These are phyloP conservation scores for Charanyca ferruginea DNA, from an alignment of 2,888 invertebrate genomes.

Conservation along the genomic window DNA sequence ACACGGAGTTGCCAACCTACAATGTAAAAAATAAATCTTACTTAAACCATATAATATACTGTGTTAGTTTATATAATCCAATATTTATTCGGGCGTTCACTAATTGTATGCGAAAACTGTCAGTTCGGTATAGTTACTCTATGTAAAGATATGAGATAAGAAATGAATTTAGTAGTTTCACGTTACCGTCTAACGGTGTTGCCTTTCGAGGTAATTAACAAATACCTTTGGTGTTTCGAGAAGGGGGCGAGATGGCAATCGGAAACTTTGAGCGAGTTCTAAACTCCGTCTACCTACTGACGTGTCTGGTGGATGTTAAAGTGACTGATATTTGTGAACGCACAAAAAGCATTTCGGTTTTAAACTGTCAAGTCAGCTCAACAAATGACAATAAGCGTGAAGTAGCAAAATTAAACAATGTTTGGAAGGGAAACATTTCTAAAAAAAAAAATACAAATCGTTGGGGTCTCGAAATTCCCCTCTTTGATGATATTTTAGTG, in stretches of 20 bases:
- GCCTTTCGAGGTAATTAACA: constrained; percentile 71
- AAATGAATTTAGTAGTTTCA: constrained; percentile 69
- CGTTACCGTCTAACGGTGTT: constrained; percentile 70
- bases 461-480: constrained; percentile 53
- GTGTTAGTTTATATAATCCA: constrained; percentile 45
- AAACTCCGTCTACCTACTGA: constrained; percentile 46
- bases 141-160: constrained; percentile 69
- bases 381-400: constrained; percentile 83
- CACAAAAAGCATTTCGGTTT: constrained; percentile 55
- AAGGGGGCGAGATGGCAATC: constrained; percentile 68
- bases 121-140: constrained; percentile 57
- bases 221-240: constrained; percentile 67
- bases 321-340: constrained; percentile 45
- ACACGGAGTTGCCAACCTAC: constrained; percentile 41
- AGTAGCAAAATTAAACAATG: constrained; percentile 81
- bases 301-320: constrained; percentile 46
- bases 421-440: constrained; percentile 58
- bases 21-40: constrained; percentile 28
- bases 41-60: constrained; percentile 20
- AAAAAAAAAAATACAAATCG: constrained; percentile 60
- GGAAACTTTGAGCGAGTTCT: constrained; percentile 68
- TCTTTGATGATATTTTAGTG: constrained; percentile 31
- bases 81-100: constrained; percentile 63
- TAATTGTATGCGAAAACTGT: constrained; percentile 69
- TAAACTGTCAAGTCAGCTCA: constrained; percentile 80